Evolutionary conservation across 2,888 invertebrate species (phyloP).

Genomic region (Mylabris sibirica): DNA sequence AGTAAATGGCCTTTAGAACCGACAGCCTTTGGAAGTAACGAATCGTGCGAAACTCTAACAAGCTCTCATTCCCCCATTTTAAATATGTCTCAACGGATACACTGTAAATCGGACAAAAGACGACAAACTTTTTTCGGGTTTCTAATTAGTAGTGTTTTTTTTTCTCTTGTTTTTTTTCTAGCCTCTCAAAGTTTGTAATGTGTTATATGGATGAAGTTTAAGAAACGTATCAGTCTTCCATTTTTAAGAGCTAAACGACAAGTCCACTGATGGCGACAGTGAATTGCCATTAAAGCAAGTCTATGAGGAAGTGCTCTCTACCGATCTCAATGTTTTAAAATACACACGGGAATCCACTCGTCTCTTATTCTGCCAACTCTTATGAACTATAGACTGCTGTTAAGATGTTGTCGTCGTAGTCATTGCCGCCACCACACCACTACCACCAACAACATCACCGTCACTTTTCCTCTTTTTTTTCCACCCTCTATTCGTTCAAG

Average conservation of each 20-base stretch:
- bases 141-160: neutral
- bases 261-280: constrained; percentile 42
- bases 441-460: constrained; percentile 33
- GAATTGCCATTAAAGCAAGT: constrained; percentile 54
- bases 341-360: constrained; percentile 53
- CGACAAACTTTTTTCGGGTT: neutral
- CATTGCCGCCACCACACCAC: constrained; percentile 21
- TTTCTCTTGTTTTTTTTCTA: neutral
- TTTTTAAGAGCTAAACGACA: constrained; percentile 20
- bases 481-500: constrained; percentile 27
- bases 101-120: neutral
- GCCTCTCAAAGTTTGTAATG: neutral
- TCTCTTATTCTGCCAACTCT: constrained; percentile 44
- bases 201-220: neutral
- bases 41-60: constrained; percentile 53
- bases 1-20: constrained; percentile 51
- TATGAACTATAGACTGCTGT: constrained; percentile 31
- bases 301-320: constrained; percentile 55
- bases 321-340: constrained; percentile 55
- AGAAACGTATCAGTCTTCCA: neutral
- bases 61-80: constrained; percentile 48
- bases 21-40: constrained; percentile 50
- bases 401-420: constrained; percentile 13
- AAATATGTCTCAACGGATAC: constrained; percentile 39
- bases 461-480: neutral